phyloP scores from a whole-genome alignment of 1,140 invertebrate species.

The Conus betulinus region DNA sequence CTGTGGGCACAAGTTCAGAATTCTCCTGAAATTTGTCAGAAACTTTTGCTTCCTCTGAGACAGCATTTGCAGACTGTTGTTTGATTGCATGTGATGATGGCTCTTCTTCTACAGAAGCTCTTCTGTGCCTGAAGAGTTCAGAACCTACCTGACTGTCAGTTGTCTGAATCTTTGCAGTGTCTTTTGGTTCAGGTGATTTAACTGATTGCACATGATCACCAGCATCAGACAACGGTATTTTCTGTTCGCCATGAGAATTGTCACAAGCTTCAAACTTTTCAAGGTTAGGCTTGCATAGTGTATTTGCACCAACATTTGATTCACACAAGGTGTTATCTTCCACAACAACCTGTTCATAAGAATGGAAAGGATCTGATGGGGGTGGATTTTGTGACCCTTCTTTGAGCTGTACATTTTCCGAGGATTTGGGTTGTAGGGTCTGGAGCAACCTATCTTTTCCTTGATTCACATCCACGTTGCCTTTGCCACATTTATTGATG shows the following conservation, averaged over 20 bases:
- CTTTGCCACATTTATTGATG: background rate
- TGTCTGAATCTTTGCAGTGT: background rate
- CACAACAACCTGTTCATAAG: slow-evolving; percentile 29
- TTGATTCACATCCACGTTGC: background rate
- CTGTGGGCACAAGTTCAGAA: background rate
- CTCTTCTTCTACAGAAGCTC: background rate
- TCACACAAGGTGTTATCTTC: background rate
- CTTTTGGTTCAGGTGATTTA: background rate
- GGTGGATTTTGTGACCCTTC: background rate
- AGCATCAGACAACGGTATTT: background rate
- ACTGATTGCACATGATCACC: background rate
- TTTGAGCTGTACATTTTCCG: background rate
- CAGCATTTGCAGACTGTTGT: background rate
- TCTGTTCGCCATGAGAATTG: background rate
- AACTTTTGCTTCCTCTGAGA: background rate
- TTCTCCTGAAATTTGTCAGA: background rate
- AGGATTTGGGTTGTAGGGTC: background rate
- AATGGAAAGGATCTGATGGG: background rate
- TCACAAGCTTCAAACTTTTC: background rate
- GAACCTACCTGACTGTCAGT: background rate
- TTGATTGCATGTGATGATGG: background rate
- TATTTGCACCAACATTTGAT: background rate
- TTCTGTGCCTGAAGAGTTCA: background rate
- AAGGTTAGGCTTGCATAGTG: background rate
- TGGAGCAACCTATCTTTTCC: background rate